Base-by-base conservation (phyloP, 2,113 vertebrate genomes). In the Ammospiza nelsoni region DNA sequence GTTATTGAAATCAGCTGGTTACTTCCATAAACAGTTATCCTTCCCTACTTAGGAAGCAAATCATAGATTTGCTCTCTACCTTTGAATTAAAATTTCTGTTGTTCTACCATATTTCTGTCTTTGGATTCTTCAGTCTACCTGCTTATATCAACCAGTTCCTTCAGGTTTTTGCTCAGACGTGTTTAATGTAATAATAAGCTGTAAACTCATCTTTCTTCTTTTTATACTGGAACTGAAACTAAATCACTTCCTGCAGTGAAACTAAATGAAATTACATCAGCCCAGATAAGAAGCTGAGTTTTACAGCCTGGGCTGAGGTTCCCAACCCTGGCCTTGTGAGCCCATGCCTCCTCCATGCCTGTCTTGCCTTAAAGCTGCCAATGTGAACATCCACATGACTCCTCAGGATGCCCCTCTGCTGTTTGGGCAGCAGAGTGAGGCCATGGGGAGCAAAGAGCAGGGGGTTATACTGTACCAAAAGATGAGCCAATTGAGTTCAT, bases 351-450 rank as follows among this genome's bases (percentile, higher is more conserved):
- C 39, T 59, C 49, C 7, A 2, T 5, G 52, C 2, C 1, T 46
- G 61, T 35, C 49, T 85, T 19, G 9, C 10, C 27, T 67, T 28
- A 29, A 68, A 65, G 52, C 33, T 90, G 44, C 29, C 67, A 35
- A 7, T 0, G 0, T 29, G 62, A 44, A 59, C 43, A 72, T 35
- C 66, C 35, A 37, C 18, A 4, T 0, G 8, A 24, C 31, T 55
- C 57, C 74, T 48, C 66, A 46, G 49, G 94, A 63, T 9, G 31
- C 49, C 33, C 29, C 91, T 67, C 48, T 11, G 35, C 58, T 12
- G 33, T 29, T 37, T 61, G 84, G 63, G 55, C 44, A 74, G 46
- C 71, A 62, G 35, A 41, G 31, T 19, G 29, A 89, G 54, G 39
- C 44, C 33, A 18, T 2, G 23, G 33, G 52, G 58, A 71, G 43